A percentile compares a stretch with the other conserved stretches of the same genome.
phyloP scores from a whole-genome alignment of 2,888 invertebrate genomes.

The Harmothoe impar region DNA sequence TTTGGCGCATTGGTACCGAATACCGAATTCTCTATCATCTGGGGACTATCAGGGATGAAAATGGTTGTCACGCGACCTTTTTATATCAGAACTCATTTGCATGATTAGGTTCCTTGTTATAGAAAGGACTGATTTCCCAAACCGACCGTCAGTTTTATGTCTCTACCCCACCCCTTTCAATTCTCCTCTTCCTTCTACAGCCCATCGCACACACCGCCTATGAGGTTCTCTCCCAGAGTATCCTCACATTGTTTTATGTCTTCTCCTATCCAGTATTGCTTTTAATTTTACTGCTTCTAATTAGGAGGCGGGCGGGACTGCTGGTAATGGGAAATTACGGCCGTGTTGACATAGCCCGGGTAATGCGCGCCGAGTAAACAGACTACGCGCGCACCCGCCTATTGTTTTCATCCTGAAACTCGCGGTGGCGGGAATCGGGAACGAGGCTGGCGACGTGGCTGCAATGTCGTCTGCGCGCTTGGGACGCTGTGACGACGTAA shows the following conservation, averaged over 20 bases:
- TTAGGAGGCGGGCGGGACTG: constrained; percentile 10
- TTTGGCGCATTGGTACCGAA: neutral
- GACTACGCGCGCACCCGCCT: constrained; percentile 3
- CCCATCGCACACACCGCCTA: neutral
- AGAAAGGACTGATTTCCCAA: neutral
- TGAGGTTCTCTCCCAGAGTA: neutral
- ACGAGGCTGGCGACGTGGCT: neutral
- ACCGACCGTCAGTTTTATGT: no score
- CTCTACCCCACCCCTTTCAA: no score
- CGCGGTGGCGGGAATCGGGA: neutral
- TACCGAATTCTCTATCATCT: neutral
- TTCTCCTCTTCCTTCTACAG: neutral
- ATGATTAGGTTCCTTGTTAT: neutral
- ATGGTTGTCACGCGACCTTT: neutral
- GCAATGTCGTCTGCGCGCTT: neutral
- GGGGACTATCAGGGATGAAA: neutral
- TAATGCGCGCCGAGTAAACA: constrained; percentile 49
- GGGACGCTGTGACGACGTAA: neutral
- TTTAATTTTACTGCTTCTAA: constrained; percentile 53
- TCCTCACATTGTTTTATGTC: constrained; percentile 15
- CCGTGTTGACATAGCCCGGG: constrained; percentile 35
- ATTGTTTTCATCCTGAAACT: constrained; percentile 51
- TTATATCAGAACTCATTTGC: neutral
- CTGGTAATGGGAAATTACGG: constrained; percentile 58
- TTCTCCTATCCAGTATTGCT: constrained; percentile 12